These are phyloP conservation scores for Macrotus californicus DNA, from an alignment of 2,113 vertebrate genomes.

Conservation along the genomic window DNA sequence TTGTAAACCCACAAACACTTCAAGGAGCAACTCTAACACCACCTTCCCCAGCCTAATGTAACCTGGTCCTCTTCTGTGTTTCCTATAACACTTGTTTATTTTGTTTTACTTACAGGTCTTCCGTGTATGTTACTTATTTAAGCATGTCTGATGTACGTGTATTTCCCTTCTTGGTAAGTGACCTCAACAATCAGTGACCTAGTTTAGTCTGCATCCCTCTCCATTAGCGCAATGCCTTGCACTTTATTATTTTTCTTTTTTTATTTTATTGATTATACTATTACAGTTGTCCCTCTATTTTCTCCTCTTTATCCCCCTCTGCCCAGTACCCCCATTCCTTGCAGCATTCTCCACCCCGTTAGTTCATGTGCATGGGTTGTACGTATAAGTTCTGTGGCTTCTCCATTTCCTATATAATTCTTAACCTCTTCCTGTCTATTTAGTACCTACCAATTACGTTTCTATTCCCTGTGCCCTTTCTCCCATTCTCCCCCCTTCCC, in stretches of 20 bases:
- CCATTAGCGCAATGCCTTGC: not conserved
- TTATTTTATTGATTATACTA: too few species aligned
- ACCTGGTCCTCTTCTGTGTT: not conserved
- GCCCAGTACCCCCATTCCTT: too few species aligned
- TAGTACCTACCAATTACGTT: too few species aligned
- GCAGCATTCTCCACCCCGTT: too few species aligned
- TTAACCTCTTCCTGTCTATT: too few species aligned
- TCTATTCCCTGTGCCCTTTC: too few species aligned
- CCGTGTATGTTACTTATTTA: not conserved
- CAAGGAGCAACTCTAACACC: not conserved
- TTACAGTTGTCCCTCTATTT: too few species aligned
- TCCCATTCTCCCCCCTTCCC: too few species aligned
- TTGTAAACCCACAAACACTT: not conserved
- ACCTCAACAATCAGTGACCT: not conserved
- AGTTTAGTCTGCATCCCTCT: not conserved
- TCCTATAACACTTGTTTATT: not conserved
- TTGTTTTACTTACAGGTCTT: not conserved
- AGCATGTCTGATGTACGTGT: not conserved
- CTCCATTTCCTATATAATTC: too few species aligned
- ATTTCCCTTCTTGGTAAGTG: not conserved
- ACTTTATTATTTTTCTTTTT: not conserved
- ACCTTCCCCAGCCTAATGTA: not conserved
- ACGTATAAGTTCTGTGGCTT: too few species aligned
- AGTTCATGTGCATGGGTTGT: too few species aligned
- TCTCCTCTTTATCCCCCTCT: too few species aligned